Percentiles rank a stretch among this genome's conserved stretches.
Evolutionary conservation across 2,888 invertebrate genomes (phyloP).

Genomic region (Nomada lathburiana): DNA sequence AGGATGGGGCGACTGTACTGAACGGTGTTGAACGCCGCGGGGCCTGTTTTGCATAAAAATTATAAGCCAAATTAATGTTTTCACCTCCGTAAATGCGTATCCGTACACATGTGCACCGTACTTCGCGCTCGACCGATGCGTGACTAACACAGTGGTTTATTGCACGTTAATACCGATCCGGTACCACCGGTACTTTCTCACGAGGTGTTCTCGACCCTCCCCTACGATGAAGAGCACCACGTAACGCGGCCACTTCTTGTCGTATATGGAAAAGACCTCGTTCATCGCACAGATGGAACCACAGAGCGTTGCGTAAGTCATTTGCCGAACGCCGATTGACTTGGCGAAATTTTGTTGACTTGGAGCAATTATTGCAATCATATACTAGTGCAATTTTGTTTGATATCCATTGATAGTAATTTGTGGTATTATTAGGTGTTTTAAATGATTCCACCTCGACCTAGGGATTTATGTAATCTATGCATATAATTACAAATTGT

Average conservation of each 20-base stretch:
- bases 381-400: no score
- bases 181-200: conserved; percentile 63
- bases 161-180: conserved; percentile 66
- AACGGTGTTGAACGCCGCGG: conserved; percentile 56
- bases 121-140: conserved; percentile 87
- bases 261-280: background rate
- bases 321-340: no score
- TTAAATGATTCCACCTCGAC: no score
- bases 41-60: conserved; percentile 77
- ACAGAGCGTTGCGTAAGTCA: background rate
- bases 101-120: conserved; percentile 43
- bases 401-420: no score
- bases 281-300: background rate
- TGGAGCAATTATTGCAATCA: no score
- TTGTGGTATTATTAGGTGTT: no score
- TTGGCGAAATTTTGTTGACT: no score
- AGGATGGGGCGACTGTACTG: conserved; percentile 13
- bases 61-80: conserved; percentile 76
- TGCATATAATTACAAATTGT: no score
- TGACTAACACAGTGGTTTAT: conserved; percentile 88
- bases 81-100: conserved; percentile 68
- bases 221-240: background rate
- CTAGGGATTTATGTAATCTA: no score
- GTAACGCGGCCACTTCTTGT: conserved; percentile 9
- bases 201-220: conserved; percentile 34